These are phyloP conservation scores for Characodon lateralis DNA, from an alignment of 2,797 vertebrate species.

Conservation along the genomic window DNA sequence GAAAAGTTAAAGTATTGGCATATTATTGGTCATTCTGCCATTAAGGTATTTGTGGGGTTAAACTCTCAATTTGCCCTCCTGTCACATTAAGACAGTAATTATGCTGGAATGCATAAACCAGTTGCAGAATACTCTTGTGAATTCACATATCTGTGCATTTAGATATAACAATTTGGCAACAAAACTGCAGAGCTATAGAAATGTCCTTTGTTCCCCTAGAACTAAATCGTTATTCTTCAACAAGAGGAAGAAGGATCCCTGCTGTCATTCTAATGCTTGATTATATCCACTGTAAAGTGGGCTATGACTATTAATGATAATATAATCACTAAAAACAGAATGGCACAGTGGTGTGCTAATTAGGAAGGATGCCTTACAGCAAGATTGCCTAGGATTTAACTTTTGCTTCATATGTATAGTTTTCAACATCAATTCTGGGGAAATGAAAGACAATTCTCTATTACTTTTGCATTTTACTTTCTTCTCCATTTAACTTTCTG, in stretches of 20 bases:
- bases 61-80: slow-evolving; percentile 2
- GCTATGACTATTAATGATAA: neutral
- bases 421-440: neutral
- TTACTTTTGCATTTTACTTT: neutral
- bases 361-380: neutral
- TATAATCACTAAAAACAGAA: neutral
- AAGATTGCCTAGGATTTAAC: neutral
- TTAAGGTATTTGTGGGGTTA: slow-evolving; percentile 27
- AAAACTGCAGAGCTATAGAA: neutral
- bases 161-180: slow-evolving; percentile 2
- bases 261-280: neutral
- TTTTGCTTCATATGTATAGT: neutral
- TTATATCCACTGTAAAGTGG: neutral
- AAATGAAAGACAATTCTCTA: neutral
- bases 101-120: slow-evolving; percentile 33
- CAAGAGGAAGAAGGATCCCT: neutral
- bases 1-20: neutral
- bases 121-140: slow-evolving; percentile 12
- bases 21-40: slow-evolving; percentile 25
- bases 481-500: neutral
- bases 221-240: neutral
- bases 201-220: neutral
- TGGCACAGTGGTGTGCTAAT: neutral
- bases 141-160: neutral
- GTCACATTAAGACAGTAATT: slow-evolving; percentile 27